Evolutionary conservation across 92 coral and sea anemone genomes (phyloP), one percentile per base, ranked within the genome.

Genomic region (Parazoanthus atlanticus): DNA sequence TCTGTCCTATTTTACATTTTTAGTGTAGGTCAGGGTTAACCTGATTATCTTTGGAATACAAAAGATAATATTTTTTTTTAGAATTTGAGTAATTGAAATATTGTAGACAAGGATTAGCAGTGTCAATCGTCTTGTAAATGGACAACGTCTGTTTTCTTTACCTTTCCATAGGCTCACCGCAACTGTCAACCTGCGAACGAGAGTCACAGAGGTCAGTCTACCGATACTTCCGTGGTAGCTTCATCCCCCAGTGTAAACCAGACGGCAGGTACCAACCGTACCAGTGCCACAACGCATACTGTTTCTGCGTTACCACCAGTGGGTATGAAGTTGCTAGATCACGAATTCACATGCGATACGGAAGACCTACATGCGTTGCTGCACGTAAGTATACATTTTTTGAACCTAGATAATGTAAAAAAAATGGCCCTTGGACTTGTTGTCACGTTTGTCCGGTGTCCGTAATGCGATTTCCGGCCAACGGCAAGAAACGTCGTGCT

Each of bases 221-320:
- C 61, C 85, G 98, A 29, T 76, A 90, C 29, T 95, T 90, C 88
- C 98, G 93, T 28, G 91, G 88, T 11, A 54, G 85, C 74, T 93
- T 83, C 80, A 86, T 93, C 30, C 96, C 99, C 49, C 96, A 90
- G 78, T 96, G 99, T 65, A 89, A 93, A 26, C 70, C 71, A 32
- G 93, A 95, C 26, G 99, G 99, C 9, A 79, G 79, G 29, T 96
- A 89, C 88, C 95, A 92, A 29, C 94, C 93, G 15, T 61, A 91
- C 10, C 99, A 96, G 88, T 96, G 99, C 80, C 89, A 90, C n/a
- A 88, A 83, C 38, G 81, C 79, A 30, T 40, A 86, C 78, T 96
- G 99, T 82, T 95, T 86, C 91, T 96, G 99, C 73, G 96, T 90
- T 23, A 92, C 90, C 74, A 82, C 87, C 56, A 49, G 81, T 78